These are phyloP conservation scores for Latrodectus geometricus DNA, from an alignment of 1,140 invertebrate species.

Conservation along the genomic window DNA sequence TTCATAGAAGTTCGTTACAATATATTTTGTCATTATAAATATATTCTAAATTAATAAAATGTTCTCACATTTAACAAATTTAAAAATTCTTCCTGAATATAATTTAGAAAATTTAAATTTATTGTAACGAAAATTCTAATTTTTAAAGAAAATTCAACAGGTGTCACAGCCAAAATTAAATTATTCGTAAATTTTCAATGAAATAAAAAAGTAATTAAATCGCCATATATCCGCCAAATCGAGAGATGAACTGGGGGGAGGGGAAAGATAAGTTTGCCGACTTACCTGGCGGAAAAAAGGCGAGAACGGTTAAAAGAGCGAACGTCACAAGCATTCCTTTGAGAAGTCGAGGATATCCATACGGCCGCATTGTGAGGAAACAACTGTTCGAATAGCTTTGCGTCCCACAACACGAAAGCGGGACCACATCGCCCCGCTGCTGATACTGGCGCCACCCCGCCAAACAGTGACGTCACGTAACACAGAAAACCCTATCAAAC, in stretches of 20 bases:
- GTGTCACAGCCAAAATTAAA: no score
- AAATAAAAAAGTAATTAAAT: no score
- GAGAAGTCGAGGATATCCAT: conserved; percentile 27
- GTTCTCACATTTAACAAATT: no score
- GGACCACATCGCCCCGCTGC: conserved; percentile 11
- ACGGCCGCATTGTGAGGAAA: conserved; percentile 29
- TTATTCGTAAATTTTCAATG: no score
- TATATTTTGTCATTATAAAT: no score
- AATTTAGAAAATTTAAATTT: no score
- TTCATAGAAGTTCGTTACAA: no score
- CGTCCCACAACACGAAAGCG: neutral
- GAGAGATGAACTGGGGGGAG: neutral
- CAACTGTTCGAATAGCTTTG: conserved; percentile 46
- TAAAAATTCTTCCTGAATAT: no score
- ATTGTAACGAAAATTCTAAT: no score
- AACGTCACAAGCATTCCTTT: neutral
- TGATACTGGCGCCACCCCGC: conserved; percentile 35
- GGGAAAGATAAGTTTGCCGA: neutral
- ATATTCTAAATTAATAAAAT: no score
- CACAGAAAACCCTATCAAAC: neutral
- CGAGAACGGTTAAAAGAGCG: neutral
- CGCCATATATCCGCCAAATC: no score
- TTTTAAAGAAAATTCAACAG: no score
- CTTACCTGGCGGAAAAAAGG: conserved; percentile 21
- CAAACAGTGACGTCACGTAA: conserved; percentile 25